Percentiles rank a stretch among this genome's conserved stretches.
These are phyloP conservation scores for Chalcis sispes DNA, from an alignment of 2,888 invertebrate genomes.

Conservation along the genomic window DNA sequence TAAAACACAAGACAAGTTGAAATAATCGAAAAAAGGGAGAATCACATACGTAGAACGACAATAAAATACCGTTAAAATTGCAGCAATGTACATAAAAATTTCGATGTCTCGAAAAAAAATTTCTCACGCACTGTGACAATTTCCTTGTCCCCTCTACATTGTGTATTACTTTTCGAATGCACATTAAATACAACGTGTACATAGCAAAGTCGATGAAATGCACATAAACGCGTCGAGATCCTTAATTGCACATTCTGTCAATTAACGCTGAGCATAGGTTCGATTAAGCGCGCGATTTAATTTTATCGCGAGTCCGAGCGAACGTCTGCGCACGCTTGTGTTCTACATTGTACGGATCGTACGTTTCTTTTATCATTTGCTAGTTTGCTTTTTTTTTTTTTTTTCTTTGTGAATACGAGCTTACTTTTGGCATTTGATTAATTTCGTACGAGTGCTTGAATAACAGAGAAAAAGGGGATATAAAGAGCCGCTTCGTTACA, in stretches of 20 bases:
- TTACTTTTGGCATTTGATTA: conserved; percentile 67
- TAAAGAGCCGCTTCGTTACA: conserved; percentile 61
- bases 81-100: too few species aligned
- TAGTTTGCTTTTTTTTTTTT: too few species aligned
- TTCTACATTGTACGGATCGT: conserved; percentile 8
- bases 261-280: conserved; percentile 53
- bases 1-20: neutral
- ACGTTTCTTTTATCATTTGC: too few species aligned
- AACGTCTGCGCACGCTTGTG: neutral
- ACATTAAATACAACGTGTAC: too few species aligned
- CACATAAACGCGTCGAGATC: neutral
- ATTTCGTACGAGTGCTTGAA: conserved; percentile 63
- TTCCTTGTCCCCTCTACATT: too few species aligned
- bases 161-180: too few species aligned
- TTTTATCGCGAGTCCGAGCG: conserved; percentile 35
- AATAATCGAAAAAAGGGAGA: neutral
- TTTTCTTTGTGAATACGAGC: conserved; percentile 28
- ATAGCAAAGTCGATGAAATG: too few species aligned
- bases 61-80: conserved; percentile 6
- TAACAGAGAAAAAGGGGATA: neutral
- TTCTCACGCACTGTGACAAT: too few species aligned
- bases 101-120: too few species aligned
- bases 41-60: neutral
- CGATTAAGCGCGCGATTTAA: conserved; percentile 50
- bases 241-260: conserved; percentile 41